Evolutionary conservation across 2,888 invertebrate genomes (phyloP), one percentile per base, ranked within the genome.

Genomic region (Cataglyphis livida): DNA sequence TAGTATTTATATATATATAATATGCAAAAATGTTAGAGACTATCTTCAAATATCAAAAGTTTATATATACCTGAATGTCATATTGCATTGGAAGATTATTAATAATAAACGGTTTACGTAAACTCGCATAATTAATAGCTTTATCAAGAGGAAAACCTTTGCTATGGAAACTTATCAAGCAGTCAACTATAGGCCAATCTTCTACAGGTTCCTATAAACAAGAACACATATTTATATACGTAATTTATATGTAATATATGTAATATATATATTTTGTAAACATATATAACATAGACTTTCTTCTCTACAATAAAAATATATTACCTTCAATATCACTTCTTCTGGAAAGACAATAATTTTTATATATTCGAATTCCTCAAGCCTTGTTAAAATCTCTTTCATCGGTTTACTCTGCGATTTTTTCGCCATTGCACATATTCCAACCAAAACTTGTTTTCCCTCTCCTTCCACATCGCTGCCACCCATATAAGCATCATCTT

Each of bases 381-480:
- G 96, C 54, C 99, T 96, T 1, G 98, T 98, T 82, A 99, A 96
- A 92, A 99, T 99, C 95, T 99, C 99, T 94, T 98, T 98, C 99
- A 99, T 99, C 18, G 99, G 99, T 95, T 99, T 99, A 88, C 99
- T 99, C 94, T 98, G 98, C 54, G 99, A 99, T 95, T 99, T 99
- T 95, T 99, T 99, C 93, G 98, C 98, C 99, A 99, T 99, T 90
- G 99, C 99, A 96, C 99, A 99, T 84, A 99, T 98, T 86, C 99
- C 99, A 92, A 99, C 99, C 94, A 99, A 96, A 91, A 99, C 98
- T 93, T 99, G 98, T 95, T 98, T 98, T 92, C 97, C 97, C 94
- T 95, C 95, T 68, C 95, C 95, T 85, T 95, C 96, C 93, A 95
- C 92, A 85, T 95, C 95, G 88, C 94, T 94, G 81, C 94, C 94